phyloP scores from a whole-genome alignment of 2,888 invertebrate species.

The Amphipyra tragopoginis region DNA sequence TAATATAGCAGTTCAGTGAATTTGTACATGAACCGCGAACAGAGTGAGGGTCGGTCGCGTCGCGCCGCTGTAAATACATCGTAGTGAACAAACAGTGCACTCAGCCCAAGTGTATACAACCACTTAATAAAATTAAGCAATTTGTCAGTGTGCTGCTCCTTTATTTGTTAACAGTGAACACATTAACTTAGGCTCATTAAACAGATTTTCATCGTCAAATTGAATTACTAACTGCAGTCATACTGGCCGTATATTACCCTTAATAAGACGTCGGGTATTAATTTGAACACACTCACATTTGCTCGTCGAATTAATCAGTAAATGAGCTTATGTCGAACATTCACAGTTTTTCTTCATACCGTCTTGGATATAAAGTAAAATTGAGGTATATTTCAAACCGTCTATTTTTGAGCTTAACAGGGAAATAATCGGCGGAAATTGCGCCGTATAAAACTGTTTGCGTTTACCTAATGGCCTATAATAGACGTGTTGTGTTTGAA shows the following conservation, averaged over 20 bases:
- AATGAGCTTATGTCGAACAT: conserved; percentile 26
- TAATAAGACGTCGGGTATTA: conserved; percentile 54
- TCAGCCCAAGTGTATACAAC: conserved; percentile 70
- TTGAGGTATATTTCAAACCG: conserved; percentile 7
- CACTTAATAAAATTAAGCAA: conserved; percentile 89
- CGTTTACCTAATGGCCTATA: conserved; percentile 20
- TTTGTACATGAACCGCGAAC: conserved; percentile 68
- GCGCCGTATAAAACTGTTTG: conserved; percentile 24
- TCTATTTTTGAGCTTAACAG: conserved; percentile 29
- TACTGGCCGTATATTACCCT: conserved; percentile 57
- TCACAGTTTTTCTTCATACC: conserved; percentile 22
- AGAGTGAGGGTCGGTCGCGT: conserved; percentile 57
- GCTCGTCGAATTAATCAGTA: conserved; percentile 27
- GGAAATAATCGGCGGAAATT: conserved; percentile 24
- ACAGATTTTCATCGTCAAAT: conserved; percentile 71
- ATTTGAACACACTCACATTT: conserved; percentile 39
- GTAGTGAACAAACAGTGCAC: conserved; percentile 74
- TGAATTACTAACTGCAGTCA: conserved; percentile 63
- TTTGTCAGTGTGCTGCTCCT: conserved; percentile 82
- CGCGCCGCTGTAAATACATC: conserved; percentile 56
- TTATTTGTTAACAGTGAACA: conserved; percentile 78
- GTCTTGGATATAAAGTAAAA: conserved; percentile 12
- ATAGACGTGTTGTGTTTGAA: conserved; percentile 29
- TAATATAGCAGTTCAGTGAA: conserved; percentile 82
- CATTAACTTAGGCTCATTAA: conserved; percentile 69